Base-by-base conservation (phyloP, 2,888 invertebrate species). In the Plutella xylostella region DNA sequence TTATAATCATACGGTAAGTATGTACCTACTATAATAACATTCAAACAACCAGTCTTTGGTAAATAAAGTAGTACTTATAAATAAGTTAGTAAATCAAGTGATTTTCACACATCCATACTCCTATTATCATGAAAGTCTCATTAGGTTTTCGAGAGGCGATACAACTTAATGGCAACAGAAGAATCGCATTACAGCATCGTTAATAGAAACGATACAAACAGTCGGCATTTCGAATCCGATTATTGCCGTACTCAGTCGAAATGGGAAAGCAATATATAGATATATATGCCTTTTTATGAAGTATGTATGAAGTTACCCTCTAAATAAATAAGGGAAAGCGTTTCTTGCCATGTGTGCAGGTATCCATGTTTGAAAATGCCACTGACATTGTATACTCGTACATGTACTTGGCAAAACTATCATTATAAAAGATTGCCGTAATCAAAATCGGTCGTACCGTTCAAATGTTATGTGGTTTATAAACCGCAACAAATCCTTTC, bases 141-240 rank as follows among this genome's bases (percentile, higher is more conserved):
- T 34, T 65, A 68, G 54, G 55, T 51, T 56, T 57, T 57, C 53
- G 52, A 53, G 52, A 53, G 47, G 53, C 48, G 60, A 58, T 59
- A 57, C 53, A 50, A 50, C 52, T 58, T 64, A 68, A 74, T 68
- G 65, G 69, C 38, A 68, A 82, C 80, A 82, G 60, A 72, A 62
- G 68, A 77, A 80, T 72, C 68, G 79, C 80, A 82, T 80, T 82
- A 82, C 63, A 62, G 67, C 62, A 71, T 77, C 80, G 77, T 82
- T 82, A 80, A 63, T 31, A 22, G 41, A 48, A 52, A 45, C 37
- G 47, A 45, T 22, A 14, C 28, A 44, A 44, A 38, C 37, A 25
- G 38, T 38, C 20, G 38, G 44, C 14, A 20, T 11, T 42, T 37
- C 47, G 14, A 28, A 42, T 28, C 11, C 12, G 14, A 37, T n/a